Percentiles rank a stretch among this genome's conserved stretches.
phyloP scores from a whole-genome alignment of 2,797 vertebrate species.

The Semaprochilodus insignis region DNA sequence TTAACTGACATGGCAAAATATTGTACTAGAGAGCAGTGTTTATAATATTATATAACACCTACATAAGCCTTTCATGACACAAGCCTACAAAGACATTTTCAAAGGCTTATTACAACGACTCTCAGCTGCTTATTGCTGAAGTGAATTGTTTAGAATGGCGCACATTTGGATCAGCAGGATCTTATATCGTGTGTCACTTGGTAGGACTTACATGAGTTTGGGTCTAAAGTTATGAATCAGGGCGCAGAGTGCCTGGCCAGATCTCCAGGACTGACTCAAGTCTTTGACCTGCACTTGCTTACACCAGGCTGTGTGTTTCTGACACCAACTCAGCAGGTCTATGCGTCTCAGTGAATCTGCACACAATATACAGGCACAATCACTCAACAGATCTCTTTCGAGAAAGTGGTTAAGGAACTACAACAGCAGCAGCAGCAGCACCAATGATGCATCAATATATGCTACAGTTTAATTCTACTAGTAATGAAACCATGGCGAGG shows the following conservation, averaged over 20 bases:
- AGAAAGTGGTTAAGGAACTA: not conserved
- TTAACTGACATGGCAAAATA: no score
- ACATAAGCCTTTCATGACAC: no score
- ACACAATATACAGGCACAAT: slow-evolving; percentile 15
- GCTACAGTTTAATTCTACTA: no score
- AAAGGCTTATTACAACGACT: no score
- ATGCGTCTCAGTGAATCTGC: slow-evolving; percentile 71
- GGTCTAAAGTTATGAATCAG: slow-evolving; percentile 89
- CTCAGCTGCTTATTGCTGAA: no score
- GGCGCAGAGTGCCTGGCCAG: slow-evolving; percentile 88
- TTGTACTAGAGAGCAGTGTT: not conserved
- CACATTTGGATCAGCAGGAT: not conserved
- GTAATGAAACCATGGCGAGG: no score
- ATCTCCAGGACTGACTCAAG: slow-evolving; percentile 87
- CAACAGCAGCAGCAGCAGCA: not conserved
- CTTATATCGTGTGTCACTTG: not conserved
- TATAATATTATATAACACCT: no score
- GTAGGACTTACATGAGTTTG: slow-evolving; percentile 83
- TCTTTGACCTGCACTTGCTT: slow-evolving; percentile 78
- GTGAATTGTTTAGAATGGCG: no score
- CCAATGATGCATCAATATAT: no score
- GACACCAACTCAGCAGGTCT: slow-evolving; percentile 90
- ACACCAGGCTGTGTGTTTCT: slow-evolving; percentile 84
- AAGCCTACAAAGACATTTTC: no score
- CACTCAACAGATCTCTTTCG: not conserved